These are phyloP conservation scores for Ceyx melanurus DNA, from an alignment of 2,113 vertebrate species.

Conservation along the genomic window DNA sequence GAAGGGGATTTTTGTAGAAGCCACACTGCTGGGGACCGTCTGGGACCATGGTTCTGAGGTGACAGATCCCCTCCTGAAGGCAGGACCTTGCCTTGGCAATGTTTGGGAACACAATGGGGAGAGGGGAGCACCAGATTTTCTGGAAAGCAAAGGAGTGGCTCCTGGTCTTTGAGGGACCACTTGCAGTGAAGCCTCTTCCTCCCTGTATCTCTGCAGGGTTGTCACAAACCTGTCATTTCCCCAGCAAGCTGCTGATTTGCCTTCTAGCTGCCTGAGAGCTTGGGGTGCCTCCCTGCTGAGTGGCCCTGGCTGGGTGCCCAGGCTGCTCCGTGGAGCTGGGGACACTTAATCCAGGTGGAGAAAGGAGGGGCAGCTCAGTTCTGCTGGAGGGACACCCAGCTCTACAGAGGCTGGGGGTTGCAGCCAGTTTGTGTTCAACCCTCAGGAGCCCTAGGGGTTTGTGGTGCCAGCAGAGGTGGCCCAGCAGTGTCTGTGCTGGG, in stretches of 20 bases:
- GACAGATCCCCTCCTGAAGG: neutral
- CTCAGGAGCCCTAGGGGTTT: rapidly evolving
- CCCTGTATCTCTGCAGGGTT: neutral
- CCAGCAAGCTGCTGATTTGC: neutral
- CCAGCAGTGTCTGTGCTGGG: rapidly evolving
- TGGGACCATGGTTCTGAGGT: neutral
- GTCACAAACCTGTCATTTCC: neutral
- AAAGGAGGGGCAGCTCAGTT: neutral
- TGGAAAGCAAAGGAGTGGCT: neutral
- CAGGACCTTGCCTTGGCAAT: neutral
- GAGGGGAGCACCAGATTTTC: neutral
- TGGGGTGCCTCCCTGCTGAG: neutral
- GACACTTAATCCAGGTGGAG: neutral
- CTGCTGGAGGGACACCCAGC: neutral
- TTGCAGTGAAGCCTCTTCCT: neutral
- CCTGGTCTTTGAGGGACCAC: neutral
- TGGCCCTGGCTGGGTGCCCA: neutral
- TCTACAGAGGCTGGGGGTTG: rapidly evolving
- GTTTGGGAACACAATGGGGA: neutral
- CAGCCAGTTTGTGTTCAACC: neutral
- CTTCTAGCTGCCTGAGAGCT: neutral
- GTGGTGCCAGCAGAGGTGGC: neutral
- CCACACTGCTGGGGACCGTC: neutral
- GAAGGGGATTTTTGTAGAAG: conserved; percentile 13
- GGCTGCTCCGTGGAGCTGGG: rapidly evolving